Percentiles rank a stretch among this genome's conserved stretches.
phyloP scores from a whole-genome alignment of 2,113 vertebrate species.

The Excalfactoria chinensis region DNA sequence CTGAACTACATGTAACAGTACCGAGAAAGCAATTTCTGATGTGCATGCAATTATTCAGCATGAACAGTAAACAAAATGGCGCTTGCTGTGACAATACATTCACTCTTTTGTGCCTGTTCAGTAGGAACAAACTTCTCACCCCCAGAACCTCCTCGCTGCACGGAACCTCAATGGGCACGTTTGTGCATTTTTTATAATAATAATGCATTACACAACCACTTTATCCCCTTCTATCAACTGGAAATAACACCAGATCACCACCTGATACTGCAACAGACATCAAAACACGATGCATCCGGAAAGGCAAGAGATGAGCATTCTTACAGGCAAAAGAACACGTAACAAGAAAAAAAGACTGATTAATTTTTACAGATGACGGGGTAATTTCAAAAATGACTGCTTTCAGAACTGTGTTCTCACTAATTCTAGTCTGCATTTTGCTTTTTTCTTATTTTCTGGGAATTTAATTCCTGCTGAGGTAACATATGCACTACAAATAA shows the following conservation, averaged over 20 bases:
- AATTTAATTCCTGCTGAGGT: background rate
- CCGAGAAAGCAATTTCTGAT: background rate
- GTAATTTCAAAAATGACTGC: fast-evolving
- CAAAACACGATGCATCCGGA: background rate
- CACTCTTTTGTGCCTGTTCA: background rate
- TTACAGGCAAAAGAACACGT: fast-evolving
- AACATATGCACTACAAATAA: background rate
- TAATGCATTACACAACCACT: background rate
- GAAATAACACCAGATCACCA: fast-evolving
- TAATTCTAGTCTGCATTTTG: background rate
- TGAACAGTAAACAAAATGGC: background rate
- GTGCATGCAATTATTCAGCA: background rate
- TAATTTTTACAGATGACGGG: background rate
- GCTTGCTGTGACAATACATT: background rate
- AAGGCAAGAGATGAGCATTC: fast-evolving
- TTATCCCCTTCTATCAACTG: background rate
- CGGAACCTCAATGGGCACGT: background rate
- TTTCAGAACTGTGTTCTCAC: background rate
- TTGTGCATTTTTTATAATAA: background rate
- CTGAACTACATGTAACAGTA: background rate
- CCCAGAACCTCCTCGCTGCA: background rate
- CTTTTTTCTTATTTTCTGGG: background rate
- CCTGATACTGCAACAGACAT: background rate
- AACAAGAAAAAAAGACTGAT: background rate
- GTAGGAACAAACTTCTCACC: background rate